A percentile compares a stretch with the other conserved stretches of the same genome.
phyloP scores from a whole-genome alignment of 2,113 vertebrate genomes.

The Phrynosoma platyrhinos region DNA sequence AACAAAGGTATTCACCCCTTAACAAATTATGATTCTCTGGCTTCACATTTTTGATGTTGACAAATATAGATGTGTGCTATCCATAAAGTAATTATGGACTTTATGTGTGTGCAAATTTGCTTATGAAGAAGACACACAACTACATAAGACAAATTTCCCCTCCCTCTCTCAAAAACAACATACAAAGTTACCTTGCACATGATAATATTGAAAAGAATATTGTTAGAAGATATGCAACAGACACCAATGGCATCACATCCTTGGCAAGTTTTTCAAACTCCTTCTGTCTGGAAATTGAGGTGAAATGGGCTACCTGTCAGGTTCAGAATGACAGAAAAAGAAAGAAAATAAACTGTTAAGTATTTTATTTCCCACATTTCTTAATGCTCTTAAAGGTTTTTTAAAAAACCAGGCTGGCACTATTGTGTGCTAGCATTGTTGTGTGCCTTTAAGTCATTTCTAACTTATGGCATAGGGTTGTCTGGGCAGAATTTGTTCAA shows the following conservation, averaged over 20 bases:
- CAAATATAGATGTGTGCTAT: no score
- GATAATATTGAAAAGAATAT: constrained; percentile 83
- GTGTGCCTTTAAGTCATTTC: no score
- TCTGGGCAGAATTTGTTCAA: no score
- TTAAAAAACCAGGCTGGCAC: not conserved
- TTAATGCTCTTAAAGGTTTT: not conserved
- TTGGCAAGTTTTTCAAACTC: constrained; percentile 82
- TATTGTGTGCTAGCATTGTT: no score
- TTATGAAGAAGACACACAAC: no score
- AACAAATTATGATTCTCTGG: no score
- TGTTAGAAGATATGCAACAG: constrained; percentile 80
- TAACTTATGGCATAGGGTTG: no score
- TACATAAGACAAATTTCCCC: not conserved
- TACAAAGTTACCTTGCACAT: constrained; percentile 80
- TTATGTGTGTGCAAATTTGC: no score
- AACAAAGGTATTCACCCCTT: no score
- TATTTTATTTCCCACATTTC: not conserved
- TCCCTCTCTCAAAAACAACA: not conserved
- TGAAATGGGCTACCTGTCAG: constrained; percentile 81
- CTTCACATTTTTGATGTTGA: no score
- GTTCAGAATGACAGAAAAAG: constrained; percentile 3
- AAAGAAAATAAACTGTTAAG: not conserved
- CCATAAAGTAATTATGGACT: no score
- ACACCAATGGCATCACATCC: constrained; percentile 81
- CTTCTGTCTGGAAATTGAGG: constrained; percentile 83